These are phyloP conservation scores for Stratiomys singularior DNA, from an alignment of 2,888 invertebrate species.

Conservation along the genomic window DNA sequence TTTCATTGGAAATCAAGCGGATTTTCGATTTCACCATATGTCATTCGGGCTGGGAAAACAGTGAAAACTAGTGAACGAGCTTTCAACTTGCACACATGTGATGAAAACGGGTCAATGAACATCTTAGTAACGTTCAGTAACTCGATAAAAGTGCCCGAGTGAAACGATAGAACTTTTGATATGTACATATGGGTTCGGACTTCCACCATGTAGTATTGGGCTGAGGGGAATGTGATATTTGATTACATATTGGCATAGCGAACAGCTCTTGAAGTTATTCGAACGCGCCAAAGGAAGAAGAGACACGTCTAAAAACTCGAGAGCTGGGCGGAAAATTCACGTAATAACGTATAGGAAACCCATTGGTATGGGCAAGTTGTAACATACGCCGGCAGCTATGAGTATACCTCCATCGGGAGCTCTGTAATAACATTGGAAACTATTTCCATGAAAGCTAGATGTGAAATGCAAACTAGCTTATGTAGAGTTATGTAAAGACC, in stretches of 20 bases:
- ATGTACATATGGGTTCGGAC: background rate
- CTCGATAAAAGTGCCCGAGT: background rate
- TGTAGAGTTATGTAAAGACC: no score
- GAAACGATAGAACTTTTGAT: background rate
- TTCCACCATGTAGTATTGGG: background rate
- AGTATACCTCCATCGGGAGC: background rate
- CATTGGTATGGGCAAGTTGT: background rate
- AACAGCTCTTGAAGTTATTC: slow-evolving; percentile 8
- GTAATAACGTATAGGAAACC: background rate
- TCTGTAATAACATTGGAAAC: background rate
- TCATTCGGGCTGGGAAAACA: no score
- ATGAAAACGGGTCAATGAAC: slow-evolving; percentile 43
- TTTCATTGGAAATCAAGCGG: background rate
- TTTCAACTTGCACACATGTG: background rate
- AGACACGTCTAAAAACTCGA: background rate
- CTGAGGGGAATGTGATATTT: slow-evolving; percentile 2
- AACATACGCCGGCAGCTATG: background rate
- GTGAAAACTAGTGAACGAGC: background rate
- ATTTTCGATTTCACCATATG: background rate
- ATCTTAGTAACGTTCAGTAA: slow-evolving; percentile 34
- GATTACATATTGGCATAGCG: slow-evolving; percentile 14
- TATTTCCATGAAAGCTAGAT: background rate
- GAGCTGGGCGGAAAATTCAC: background rate
- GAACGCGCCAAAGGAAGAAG: background rate
- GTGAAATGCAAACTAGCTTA: no score